Evolutionary conservation across 2,888 invertebrate genomes (phyloP), one percentile per base, ranked within the genome.

Genomic region (Calameuta idolon): DNA sequence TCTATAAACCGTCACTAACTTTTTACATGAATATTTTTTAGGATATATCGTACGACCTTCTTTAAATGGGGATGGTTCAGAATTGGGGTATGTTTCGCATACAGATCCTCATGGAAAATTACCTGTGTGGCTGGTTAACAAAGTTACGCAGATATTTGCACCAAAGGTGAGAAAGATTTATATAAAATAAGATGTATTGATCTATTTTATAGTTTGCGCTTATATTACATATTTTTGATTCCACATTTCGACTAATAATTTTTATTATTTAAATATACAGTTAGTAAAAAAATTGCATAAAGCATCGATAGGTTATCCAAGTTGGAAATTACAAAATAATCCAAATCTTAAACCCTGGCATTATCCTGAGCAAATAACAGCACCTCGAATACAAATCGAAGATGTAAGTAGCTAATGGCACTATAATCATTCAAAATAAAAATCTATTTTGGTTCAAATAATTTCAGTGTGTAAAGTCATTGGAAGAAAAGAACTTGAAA

Each of bases 61-160:
- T 34, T 91, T 92, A 77, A 92, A 90, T 76, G 92, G 92, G 9
- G 91, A 91, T 77, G 96, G 96, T 81, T 96, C 97, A 89, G 95
- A 96, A 92, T 92, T 98, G 79, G 97, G 96, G 34, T 98, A 98
- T 91, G 95, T 98, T 55, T 96, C 98, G 1, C 97, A 98, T 87
- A 96, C 97, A 5, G 98, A 98, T 92, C 98, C 98, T 12, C 95
- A 96, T 88, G 98, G 98, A 82, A 95, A 95, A 73, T 92, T 98
- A 78, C 98, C 98, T 1, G 95, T 96, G 11, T 98, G 98, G 98
- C 93, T 97, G 79, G 97, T 98, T 73, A 98, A 98, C 92, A 97
- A 95, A 91, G 93, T 96, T 15, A 97, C 97, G 55, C 96, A 97
- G 82, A 96, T 96, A 87, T 93, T 98, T 86, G 97, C 97, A 0